phyloP scores from a whole-genome alignment of 1,140 invertebrate genomes.

The Macrostomum lignano region DNA sequence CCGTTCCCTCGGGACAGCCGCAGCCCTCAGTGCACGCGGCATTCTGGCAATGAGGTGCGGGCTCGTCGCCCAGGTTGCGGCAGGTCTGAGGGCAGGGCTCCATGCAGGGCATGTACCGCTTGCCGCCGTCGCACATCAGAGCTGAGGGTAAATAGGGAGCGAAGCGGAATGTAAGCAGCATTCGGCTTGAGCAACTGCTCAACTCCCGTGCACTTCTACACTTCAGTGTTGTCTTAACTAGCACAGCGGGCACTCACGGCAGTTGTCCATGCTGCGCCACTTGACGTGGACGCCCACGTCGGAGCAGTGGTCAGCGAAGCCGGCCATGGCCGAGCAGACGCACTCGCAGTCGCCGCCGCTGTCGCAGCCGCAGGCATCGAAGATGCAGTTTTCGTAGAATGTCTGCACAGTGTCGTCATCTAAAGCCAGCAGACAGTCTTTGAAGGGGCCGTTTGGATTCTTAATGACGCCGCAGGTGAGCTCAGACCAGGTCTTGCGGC shows the following conservation, averaged over 20 bases:
- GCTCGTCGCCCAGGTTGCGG: slow-evolving; percentile 35
- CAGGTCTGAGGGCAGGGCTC: slow-evolving; percentile 43
- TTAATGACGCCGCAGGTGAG: neutral
- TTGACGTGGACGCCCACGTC: slow-evolving; percentile 33
- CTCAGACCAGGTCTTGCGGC: neutral
- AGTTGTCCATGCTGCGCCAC: slow-evolving; percentile 49
- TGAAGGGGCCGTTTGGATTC: neutral
- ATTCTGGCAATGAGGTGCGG: slow-evolving; percentile 30
- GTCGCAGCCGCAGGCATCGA: slow-evolving; percentile 43
- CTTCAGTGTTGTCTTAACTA: slow-evolving; percentile 27
- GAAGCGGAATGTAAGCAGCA: slow-evolving; percentile 30
- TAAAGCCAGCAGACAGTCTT: neutral
- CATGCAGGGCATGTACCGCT: slow-evolving; percentile 45
- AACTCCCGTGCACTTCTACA: no score
- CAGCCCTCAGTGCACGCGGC: slow-evolving; percentile 55
- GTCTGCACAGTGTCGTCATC: slow-evolving; percentile 4
- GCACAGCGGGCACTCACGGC: slow-evolving; percentile 37
- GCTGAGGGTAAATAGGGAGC: slow-evolving; percentile 23
- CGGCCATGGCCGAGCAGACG: slow-evolving; percentile 51
- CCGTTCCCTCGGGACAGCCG: slow-evolving; percentile 46
- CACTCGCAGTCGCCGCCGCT: slow-evolving; percentile 60
- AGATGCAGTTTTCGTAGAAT: slow-evolving; percentile 3
- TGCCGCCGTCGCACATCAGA: slow-evolving; percentile 41
- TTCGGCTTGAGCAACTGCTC: no score
- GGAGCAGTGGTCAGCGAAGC: slow-evolving; percentile 52